Base-by-base conservation (phyloP, 53 echinoderm and acorn worm genomes). In the Henricia sp. region DNA sequence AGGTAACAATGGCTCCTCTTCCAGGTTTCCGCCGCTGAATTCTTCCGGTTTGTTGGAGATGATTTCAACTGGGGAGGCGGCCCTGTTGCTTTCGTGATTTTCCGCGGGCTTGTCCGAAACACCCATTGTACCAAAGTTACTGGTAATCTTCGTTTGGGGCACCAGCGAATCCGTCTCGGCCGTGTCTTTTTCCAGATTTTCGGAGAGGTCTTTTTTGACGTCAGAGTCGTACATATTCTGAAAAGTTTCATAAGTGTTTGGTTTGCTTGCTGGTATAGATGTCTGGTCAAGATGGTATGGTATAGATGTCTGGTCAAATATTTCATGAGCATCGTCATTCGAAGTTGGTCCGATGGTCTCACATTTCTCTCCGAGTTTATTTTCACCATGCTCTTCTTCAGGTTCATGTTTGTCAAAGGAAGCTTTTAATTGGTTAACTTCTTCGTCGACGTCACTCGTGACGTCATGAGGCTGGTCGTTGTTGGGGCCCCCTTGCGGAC, bases 1-100 rank as follows among this genome's bases (percentile, higher is more conserved):
- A 24, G n/a, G n/a, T 11, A 78, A 48, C 64, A 78, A 43, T 6
- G 50, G 78, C 1, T 46, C 50, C 30, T 62, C 43, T 21, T 78
- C 78, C 3, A 21, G 21, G 39, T 38, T 5, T 1, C 20, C 67
- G 38, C 39, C n/a, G 37, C 37, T 3, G n/a, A 67, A 67, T 38
- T 67, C 67, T 9, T 67, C 39, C 37, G 19, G 1, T 19, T 67
- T 38, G 20, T 16, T 8, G 43, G 1, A 19, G 70, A 9, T 29
- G 28, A 37, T 24, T 43, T 44, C 48, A 20, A 28, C 4, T 12
- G 37, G 8, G 64, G 4, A 54, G 20, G 3, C 25, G 1, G 34
- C 4, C 64, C 1, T 30, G 32, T 63, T 34, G 35, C 32, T 34
- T 2, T 30, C 32, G 19, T 3, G 64, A 36, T 2, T 29, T 38